Base-by-base conservation (phyloP, 2,888 invertebrate species). In the Sepioteuthis lessoniana region DNA sequence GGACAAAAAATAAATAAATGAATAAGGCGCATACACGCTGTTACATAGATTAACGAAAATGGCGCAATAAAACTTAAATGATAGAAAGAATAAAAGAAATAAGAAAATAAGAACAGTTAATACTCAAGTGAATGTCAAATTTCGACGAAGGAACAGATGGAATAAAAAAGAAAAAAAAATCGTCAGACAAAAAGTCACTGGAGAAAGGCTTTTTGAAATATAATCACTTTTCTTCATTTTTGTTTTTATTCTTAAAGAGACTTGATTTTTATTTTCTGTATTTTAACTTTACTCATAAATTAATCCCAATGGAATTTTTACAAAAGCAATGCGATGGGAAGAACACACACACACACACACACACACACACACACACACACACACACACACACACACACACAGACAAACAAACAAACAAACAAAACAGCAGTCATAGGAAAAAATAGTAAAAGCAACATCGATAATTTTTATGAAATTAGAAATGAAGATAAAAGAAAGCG, bases 361-460 rank as follows among this genome's bases (percentile, higher is more conserved):
- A n/a, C n/a, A n/a, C n/a, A n/a, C n/a, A n/a, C n/a, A n/a, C n/a
- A n/a, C n/a, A n/a, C n/a, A n/a, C n/a, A n/a, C n/a, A n/a, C n/a
- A n/a, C n/a, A n/a, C n/a, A n/a, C n/a, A n/a, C n/a, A n/a, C 0
- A 76, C 1, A n/a, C 13, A 35, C 0, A 76, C 1, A 8, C 0
- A 19, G 10, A 31, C 7, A n/a, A 13, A 76, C 1, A n/a, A 13
- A 35, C 0, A 76, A 16, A 8, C 0, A 19, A n/a, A 31, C 7
- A n/a, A 31, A n/a, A 10, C 16, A 2, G 50, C 50, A 21, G 25
- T 10, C 50, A 16, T 50, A 50, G 19, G n/a, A 8, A 76, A 55
- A 10, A 76, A 13, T n/a, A 76, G 16, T 10, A 76, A 31, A 13
- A 13, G n/a, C 31, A 76, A 3, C 31, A 76, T 76, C n/a, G 31